These are phyloP conservation scores for Lycia hirtaria DNA, from an alignment of 2,888 invertebrate species.

Conservation along the genomic window DNA sequence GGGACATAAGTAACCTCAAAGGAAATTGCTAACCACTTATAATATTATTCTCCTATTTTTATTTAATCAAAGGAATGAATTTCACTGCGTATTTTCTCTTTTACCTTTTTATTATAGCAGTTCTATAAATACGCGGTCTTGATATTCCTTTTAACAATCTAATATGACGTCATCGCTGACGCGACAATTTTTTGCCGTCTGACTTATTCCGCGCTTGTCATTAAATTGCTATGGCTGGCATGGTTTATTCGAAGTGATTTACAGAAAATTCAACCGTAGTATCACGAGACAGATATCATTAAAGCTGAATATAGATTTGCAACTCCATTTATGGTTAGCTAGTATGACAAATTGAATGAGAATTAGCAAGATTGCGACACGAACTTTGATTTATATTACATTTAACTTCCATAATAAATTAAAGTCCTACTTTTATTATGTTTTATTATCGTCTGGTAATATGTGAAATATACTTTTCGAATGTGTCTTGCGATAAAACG, in stretches of 20 bases:
- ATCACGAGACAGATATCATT: constrained; percentile 24
- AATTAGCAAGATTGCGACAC: constrained; percentile 51
- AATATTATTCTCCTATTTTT: constrained; percentile 16
- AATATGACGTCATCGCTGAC: constrained; percentile 62
- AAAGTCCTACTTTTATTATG: no score
- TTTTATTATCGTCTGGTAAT: no score
- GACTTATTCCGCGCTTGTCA: constrained; percentile 52
- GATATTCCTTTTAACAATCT: constrained; percentile 48
- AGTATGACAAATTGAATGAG: constrained; percentile 59
- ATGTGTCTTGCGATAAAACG: no score
- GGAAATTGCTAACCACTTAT: constrained; percentile 22
- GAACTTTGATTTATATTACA: constrained; percentile 41
- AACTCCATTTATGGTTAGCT: constrained; percentile 48
- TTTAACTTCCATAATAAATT: constrained; percentile 13
- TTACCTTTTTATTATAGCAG: constrained; percentile 9
- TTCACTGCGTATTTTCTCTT: constrained; percentile 8
- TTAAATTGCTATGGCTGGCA: constrained; percentile 57
- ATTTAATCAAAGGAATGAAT: not conserved
- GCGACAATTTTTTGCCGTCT: constrained; percentile 63
- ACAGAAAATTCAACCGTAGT: constrained; percentile 45
- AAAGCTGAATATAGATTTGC: constrained; percentile 19
- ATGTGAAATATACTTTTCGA: no score
- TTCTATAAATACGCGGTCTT: constrained; percentile 22
- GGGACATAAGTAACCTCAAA: constrained; percentile 21
- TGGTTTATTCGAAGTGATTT: constrained; percentile 33